phyloP scores from a whole-genome alignment of 92 coral and sea anemone species.

The Epizoanthus rinbou region DNA sequence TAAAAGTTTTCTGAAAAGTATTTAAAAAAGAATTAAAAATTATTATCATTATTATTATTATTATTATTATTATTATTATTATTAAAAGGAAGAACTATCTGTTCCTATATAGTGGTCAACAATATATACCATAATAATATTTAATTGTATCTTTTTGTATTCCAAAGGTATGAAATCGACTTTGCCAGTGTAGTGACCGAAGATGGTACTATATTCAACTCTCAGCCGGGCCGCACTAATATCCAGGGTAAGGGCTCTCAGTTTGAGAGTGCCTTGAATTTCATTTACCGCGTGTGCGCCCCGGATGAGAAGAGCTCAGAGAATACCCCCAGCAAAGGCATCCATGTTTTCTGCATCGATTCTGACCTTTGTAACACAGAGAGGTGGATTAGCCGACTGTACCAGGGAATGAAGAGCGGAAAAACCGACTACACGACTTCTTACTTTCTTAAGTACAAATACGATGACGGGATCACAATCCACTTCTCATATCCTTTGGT shows the following conservation, averaged over 20 bases:
- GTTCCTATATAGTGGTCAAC: no score
- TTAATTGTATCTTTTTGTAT: neutral
- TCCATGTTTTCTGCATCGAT: constrained; percentile 41
- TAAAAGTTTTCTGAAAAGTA: no score
- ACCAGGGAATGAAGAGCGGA: constrained; percentile 25
- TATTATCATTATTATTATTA: no score
- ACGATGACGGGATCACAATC: constrained; percentile 52
- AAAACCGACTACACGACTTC: neutral
- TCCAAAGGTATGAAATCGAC: constrained; percentile 45
- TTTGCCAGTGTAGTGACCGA: constrained; percentile 60
- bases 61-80: no score
- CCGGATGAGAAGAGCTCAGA: neutral
- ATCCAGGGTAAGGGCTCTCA: constrained; percentile 60
- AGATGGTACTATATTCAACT: constrained; percentile 46
- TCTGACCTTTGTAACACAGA: constrained; percentile 29
- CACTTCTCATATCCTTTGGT: constrained; percentile 52
- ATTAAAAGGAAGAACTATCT: no score
- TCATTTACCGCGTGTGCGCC: constrained; percentile 37
- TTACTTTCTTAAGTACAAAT: constrained; percentile 38
- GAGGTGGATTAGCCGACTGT: constrained; percentile 22
- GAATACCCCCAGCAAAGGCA: constrained; percentile 23
- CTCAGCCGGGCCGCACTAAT: constrained; percentile 49
- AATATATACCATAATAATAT: neutral
- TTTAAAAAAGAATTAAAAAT: no score
- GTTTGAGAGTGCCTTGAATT: constrained; percentile 53